A percentile compares a stretch with the other conserved stretches of the same genome.
phyloP scores from a whole-genome alignment of 2,113 vertebrate species.

The Tursiops truncatus region DNA sequence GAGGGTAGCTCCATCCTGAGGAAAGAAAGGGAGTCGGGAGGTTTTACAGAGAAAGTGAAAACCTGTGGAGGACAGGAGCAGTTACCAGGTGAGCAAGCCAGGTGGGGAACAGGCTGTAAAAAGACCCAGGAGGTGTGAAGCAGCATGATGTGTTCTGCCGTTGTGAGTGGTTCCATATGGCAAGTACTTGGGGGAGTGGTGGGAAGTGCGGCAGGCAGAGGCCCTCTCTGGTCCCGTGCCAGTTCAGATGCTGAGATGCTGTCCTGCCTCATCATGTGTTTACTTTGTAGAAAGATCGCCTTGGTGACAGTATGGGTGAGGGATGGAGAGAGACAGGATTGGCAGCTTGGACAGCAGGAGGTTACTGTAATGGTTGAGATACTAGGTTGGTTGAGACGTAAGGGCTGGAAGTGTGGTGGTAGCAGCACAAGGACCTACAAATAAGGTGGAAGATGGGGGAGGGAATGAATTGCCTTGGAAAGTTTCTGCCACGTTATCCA shows the following conservation, averaged over 20 bases:
- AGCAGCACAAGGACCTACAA: neutral
- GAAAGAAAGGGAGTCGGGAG: neutral
- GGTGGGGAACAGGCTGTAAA: neutral
- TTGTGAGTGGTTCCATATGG: neutral
- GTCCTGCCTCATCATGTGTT: accelerated
- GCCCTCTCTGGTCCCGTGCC: neutral
- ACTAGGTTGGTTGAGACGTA: neutral
- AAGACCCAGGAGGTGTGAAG: neutral
- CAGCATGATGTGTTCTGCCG: neutral
- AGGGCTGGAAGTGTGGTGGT: neutral
- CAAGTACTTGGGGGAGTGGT: neutral
- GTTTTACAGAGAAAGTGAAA: neutral
- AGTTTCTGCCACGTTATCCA: neutral
- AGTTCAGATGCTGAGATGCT: neutral
- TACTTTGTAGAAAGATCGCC: neutral
- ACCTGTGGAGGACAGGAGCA: neutral
- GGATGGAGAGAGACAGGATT: neutral
- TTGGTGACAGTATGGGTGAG: neutral
- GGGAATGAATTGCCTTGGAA: neutral
- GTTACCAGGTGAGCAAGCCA: neutral
- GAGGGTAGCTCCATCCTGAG: neutral
- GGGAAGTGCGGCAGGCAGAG: neutral
- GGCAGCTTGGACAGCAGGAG: neutral
- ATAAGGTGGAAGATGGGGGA: neutral
- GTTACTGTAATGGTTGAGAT: neutral